Percentiles rank a stretch among this genome's conserved stretches.
These are phyloP conservation scores for Lasioglossum figueresi DNA, from an alignment of 2,888 invertebrate genomes.

Conservation along the genomic window DNA sequence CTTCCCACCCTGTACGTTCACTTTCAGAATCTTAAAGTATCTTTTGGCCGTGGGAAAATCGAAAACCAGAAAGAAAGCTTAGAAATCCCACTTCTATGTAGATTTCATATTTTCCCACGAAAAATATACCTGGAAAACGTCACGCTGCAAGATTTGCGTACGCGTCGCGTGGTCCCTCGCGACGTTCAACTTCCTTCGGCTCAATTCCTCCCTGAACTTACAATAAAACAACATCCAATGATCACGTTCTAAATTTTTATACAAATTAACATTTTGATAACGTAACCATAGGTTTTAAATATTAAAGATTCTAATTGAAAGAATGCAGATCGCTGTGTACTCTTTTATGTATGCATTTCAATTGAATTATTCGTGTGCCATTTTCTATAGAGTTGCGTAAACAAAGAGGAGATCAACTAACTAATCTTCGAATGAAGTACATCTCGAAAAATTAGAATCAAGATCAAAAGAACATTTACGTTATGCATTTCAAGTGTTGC, in stretches of 20 bases:
- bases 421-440: no score
- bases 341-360: no score
- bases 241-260: not conserved
- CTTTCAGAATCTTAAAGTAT: slow-evolving; percentile 12
- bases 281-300: not conserved
- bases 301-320: no score
- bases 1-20: no score
- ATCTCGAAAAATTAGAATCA: no score
- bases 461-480: no score
- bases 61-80: slow-evolving; percentile 10
- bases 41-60: slow-evolving; percentile 42
- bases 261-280: not conserved
- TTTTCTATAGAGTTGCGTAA: no score
- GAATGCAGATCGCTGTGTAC: no score
- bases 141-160: slow-evolving; percentile 7
- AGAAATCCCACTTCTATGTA: slow-evolving; percentile 13
- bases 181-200: not conserved
- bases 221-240: not conserved
- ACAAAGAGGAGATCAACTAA: no score
- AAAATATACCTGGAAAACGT: slow-evolving; percentile 36
- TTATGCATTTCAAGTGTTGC: no score
- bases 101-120: slow-evolving; percentile 59
- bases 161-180: not conserved
- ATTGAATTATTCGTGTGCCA: no score
- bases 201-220: not conserved